These are phyloP conservation scores for Sinotaia quadrata DNA, from an alignment of 2,888 invertebrate species.

Conservation along the genomic window DNA sequence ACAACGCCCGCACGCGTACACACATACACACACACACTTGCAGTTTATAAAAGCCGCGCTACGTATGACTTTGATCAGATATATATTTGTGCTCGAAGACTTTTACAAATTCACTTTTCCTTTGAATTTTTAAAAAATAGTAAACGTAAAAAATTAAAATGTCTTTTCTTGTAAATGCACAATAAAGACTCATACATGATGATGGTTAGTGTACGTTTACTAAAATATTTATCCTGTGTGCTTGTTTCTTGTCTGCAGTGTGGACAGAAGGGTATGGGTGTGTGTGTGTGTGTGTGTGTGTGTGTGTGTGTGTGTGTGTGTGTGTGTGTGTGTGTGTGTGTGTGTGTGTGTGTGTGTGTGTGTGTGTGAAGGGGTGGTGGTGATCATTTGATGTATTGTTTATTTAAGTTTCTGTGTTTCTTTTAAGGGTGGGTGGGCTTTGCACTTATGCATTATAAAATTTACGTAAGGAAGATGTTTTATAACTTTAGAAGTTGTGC, in stretches of 20 bases:
- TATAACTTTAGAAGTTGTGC: no score
- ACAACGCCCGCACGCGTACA: not conserved
- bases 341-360: constrained; percentile 10
- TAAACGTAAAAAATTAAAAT: not conserved
- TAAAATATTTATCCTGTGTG: not conserved
- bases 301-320: constrained; percentile 16
- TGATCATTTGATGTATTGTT: no score
- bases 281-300: constrained; percentile 1
- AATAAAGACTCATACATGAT: no score
- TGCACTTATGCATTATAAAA: no score
- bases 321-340: constrained; percentile 11
- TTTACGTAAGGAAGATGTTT: no score
- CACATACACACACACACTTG: not conserved
- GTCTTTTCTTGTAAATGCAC: no score
- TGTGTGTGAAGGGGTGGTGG: no score
- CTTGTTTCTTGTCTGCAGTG: not conserved
- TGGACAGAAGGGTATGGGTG: not conserved
- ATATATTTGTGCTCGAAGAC: not conserved
- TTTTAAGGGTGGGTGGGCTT: no score
- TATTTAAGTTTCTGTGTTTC: no score
- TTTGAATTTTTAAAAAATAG: not conserved
- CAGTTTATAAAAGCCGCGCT: not conserved
- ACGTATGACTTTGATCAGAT: not conserved
- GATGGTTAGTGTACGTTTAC: not conserved
- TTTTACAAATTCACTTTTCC: no score